Evolutionary conservation across 2,797 vertebrate genomes (phyloP).

Genomic region (Tragopan temminckii): DNA sequence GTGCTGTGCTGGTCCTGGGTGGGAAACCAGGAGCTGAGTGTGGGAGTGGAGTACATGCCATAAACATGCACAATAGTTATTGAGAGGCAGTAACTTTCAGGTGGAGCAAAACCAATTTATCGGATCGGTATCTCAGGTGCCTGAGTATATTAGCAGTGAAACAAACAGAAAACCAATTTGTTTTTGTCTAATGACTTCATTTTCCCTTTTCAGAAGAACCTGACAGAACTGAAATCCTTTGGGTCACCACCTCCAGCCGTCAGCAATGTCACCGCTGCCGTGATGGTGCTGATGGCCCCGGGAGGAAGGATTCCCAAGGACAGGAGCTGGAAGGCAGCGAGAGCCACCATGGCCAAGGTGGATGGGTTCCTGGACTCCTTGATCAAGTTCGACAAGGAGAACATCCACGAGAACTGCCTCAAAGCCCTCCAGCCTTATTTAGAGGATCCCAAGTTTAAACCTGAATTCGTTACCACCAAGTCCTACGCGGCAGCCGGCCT

Average conservation of each 20-base stretch:
- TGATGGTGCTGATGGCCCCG: constrained; percentile 92
- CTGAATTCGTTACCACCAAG: constrained; percentile 90
- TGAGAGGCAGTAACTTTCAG: neutral
- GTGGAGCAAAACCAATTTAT: constrained; percentile 12
- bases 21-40: neutral
- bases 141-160: constrained; percentile 37
- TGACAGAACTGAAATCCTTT: constrained; percentile 95
- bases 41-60: neutral
- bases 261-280: constrained; percentile 92
- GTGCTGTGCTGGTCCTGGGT: neutral
- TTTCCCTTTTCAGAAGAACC: constrained; percentile 87
- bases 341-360: constrained; percentile 91
- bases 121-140: constrained; percentile 35
- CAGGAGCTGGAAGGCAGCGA: constrained; percentile 95
- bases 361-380: constrained; percentile 93
- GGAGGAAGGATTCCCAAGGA: constrained; percentile 92
- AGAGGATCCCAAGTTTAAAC: constrained; percentile 90
- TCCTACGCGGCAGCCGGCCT: constrained; percentile 91
- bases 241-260: constrained; percentile 91
- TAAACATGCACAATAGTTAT: constrained; percentile 13
- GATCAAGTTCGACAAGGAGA: constrained; percentile 93
- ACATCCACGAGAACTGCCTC: constrained; percentile 93
- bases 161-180: constrained; percentile 45
- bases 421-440: constrained; percentile 93
- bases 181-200: constrained; percentile 60